Conservation (phyloP, 2,888 invertebrate species). For the Drosophila gaucha region DNA sequence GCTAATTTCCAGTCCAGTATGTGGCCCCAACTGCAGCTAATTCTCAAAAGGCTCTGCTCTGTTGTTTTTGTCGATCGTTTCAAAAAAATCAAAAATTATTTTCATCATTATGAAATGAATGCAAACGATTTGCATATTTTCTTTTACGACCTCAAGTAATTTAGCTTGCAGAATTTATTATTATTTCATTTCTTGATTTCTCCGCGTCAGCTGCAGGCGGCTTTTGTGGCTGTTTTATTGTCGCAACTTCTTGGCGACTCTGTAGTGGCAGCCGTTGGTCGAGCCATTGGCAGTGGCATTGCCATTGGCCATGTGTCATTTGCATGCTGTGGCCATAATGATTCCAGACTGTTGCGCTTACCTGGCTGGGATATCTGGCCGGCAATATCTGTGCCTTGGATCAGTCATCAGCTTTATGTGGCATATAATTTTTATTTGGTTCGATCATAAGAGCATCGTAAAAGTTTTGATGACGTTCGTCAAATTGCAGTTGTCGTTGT, state of each 20-base stretch:
- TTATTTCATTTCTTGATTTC: conserved; percentile 76
- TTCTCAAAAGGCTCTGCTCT: conserved; percentile 4
- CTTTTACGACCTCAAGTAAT: conserved; percentile 74
- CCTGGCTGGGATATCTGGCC: conserved; percentile 39
- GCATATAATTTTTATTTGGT: conserved; percentile 78
- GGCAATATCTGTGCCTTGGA: conserved; percentile 48
- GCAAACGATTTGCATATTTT: conserved; percentile 80
- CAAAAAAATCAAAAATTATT: conserved; percentile 58
- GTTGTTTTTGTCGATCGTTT: conserved; percentile 15
- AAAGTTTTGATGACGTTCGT: conserved; percentile 82
- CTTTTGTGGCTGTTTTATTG: conserved; percentile 65
- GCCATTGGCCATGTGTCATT: conserved; percentile 58
- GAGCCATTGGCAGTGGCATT: conserved; percentile 8
- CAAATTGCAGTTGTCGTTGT: conserved; percentile 66
- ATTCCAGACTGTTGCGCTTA: conserved; percentile 40
- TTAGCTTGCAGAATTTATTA: conserved; percentile 80
- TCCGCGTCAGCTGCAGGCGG: conserved; percentile 64
- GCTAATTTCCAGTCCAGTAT: too few species aligned
- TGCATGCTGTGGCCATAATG: conserved; percentile 40
- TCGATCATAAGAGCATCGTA: conserved; percentile 80
- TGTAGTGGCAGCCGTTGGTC: conserved; percentile 15
- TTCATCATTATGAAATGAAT: conserved; percentile 76
- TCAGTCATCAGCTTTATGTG: conserved; percentile 81
- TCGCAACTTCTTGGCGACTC: conserved; percentile 26
- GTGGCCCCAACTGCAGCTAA: background rate